Evolutionary conservation across 2,113 vertebrate genomes (phyloP).

Genomic region (Todiramphus saurophagus): DNA sequence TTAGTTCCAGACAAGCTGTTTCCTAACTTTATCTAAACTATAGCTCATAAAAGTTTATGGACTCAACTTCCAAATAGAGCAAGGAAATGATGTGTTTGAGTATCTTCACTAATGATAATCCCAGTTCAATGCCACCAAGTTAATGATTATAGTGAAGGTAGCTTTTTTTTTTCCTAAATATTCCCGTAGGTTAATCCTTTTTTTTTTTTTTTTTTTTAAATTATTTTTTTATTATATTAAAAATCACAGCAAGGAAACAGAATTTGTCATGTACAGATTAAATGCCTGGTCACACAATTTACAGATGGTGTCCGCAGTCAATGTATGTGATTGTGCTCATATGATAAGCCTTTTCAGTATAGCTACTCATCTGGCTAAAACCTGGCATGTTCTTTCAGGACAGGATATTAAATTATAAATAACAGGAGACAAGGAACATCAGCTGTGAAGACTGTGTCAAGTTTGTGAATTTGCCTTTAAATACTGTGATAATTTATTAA

Average conservation of each 20-base stretch:
- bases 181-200: neutral
- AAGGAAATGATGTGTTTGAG: conserved; percentile 14
- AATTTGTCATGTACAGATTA: neutral
- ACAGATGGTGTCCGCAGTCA: neutral
- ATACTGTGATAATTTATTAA: neutral
- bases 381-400: neutral
- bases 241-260: neutral
- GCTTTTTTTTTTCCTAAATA: neutral
- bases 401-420: neutral
- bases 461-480: neutral
- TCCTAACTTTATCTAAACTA: conserved; percentile 63
- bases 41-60: conserved; percentile 63
- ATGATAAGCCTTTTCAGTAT: neutral
- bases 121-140: neutral
- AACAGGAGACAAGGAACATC: neutral
- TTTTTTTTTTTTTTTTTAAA: neutral
- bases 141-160: neutral
- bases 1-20: conserved; percentile 55
- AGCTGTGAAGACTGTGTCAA: neutral
- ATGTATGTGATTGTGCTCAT: neutral
- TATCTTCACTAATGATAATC: neutral
- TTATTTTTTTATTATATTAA: neutral
- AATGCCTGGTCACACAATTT: neutral
- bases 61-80: neutral
- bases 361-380: neutral